Conservation (phyloP, 2,113 vertebrate genomes). For the Recurvirostra avosetta region DNA sequence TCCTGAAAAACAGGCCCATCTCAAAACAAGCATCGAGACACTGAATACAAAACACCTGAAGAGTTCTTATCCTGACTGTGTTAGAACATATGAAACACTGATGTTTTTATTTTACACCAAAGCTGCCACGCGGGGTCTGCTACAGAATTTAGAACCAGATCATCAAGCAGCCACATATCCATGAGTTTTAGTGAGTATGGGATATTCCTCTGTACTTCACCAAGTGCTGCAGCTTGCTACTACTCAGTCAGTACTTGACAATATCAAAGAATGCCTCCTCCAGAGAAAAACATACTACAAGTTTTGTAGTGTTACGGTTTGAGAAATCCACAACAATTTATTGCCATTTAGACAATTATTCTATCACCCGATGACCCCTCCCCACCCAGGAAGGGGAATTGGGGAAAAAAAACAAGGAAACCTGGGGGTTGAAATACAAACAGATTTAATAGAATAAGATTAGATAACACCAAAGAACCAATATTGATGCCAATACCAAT, state of each 20-base stretch:
- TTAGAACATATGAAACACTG: neutral
- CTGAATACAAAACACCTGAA: neutral
- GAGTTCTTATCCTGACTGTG: neutral
- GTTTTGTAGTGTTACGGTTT: neutral
- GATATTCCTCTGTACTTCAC: neutral
- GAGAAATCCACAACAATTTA: too few relatives aligned
- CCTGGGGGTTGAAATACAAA: too few relatives aligned
- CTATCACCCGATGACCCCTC: too few relatives aligned
- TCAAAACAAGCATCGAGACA: neutral
- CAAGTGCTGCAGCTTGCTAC: neutral
- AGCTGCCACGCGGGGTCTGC: neutral
- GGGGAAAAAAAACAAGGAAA: too few relatives aligned
- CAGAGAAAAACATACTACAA: neutral
- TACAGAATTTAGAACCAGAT: neutral
- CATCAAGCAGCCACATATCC: neutral
- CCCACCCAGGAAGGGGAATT: too few relatives aligned
- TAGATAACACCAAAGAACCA: too few relatives aligned
- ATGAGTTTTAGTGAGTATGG: fast-evolving
- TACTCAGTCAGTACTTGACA: neutral
- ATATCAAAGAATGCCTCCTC: neutral
- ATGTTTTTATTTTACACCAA: neutral
- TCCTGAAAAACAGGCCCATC: neutral
- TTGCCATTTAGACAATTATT: too few relatives aligned
- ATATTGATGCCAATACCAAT: too few relatives aligned
- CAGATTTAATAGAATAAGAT: too few relatives aligned